Conservation (phyloP, 2,888 invertebrate species). For the Drosophila picticornis region DNA sequence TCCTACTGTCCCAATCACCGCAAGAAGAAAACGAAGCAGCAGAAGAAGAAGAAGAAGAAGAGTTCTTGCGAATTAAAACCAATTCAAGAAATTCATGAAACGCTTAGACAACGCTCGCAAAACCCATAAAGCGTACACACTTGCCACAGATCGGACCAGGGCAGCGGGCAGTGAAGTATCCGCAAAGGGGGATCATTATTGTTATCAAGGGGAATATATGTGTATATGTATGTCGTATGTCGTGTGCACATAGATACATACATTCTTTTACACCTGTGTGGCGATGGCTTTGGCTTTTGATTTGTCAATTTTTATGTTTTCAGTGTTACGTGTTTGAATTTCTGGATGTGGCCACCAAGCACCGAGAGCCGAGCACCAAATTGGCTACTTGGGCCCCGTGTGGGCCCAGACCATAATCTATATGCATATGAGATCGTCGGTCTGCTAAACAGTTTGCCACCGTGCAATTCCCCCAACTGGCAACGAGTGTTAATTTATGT, state of each 20-base stretch:
- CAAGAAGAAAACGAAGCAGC: not conserved
- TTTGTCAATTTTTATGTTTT: conserved; percentile 80
- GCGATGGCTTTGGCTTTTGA: conserved; percentile 43
- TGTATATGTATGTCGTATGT: not conserved
- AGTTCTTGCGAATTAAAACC: conserved; percentile 62
- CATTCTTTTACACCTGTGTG: conserved; percentile 13
- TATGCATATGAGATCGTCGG: conserved; percentile 42
- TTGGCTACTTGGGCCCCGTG: conserved; percentile 20
- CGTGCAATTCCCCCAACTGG: conserved; percentile 8
- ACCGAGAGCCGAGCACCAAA: conserved; percentile 3
- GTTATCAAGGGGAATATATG: not conserved
- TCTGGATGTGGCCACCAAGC: conserved; percentile 20
- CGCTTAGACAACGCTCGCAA: conserved; percentile 42
- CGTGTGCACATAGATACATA: not conserved
- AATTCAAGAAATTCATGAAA: conserved; percentile 56
- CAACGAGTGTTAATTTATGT: conserved; percentile 44
- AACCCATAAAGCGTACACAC: conserved; percentile 67
- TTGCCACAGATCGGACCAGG: conserved; percentile 8
- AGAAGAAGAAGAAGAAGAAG: not conserved
- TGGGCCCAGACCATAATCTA: conserved; percentile 23
- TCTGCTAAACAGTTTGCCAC: conserved; percentile 16
- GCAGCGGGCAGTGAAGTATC: not conserved
- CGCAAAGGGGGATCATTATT: conserved; percentile 2
- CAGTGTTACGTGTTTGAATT: conserved; percentile 76
- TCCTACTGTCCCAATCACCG: not conserved